Percentiles rank a stretch among this genome's conserved stretches.
These are phyloP conservation scores for Sphenodon punctatus DNA, from an alignment of 2,797 vertebrate genomes.

Conservation along the genomic window DNA sequence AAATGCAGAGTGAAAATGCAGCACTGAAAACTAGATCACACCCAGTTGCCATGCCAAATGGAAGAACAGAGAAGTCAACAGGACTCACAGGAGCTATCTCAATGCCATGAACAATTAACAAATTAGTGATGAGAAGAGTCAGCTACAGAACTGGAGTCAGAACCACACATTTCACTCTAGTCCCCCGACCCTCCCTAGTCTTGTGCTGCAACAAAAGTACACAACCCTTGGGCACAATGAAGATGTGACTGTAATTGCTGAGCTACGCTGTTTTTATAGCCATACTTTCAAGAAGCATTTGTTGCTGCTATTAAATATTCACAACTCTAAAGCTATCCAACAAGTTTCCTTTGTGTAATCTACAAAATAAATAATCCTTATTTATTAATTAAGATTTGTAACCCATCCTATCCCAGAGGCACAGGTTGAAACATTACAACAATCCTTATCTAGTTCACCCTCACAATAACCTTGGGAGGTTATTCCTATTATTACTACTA, in stretches of 20 bases:
- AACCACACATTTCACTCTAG: background rate
- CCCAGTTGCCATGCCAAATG: background rate
- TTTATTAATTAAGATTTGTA: too few relatives aligned
- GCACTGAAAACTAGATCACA: background rate
- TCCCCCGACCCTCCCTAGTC: background rate
- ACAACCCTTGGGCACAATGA: background rate
- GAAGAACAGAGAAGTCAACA: conserved; percentile 6
- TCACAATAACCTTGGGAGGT: too few relatives aligned
- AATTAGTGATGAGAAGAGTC: background rate
- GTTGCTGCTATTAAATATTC: background rate
- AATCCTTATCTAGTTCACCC: too few relatives aligned
- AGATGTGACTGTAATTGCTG: rapidly evolving
- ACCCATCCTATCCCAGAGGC: too few relatives aligned
- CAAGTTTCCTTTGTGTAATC: background rate
- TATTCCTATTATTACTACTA: too few relatives aligned
- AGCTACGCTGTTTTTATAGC: background rate
- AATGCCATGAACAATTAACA: background rate
- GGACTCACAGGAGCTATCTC: conserved; percentile 18
- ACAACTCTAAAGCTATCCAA: background rate
- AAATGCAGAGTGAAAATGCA: background rate
- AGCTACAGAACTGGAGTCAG: background rate
- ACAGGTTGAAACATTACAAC: too few relatives aligned
- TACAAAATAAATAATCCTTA: conserved; percentile 14
- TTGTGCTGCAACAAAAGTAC: background rate
- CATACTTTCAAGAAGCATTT: background rate